These are phyloP conservation scores for Leptodactylus fuscus DNA, from an alignment of 2,113 vertebrate genomes.

Conservation along the genomic window DNA sequence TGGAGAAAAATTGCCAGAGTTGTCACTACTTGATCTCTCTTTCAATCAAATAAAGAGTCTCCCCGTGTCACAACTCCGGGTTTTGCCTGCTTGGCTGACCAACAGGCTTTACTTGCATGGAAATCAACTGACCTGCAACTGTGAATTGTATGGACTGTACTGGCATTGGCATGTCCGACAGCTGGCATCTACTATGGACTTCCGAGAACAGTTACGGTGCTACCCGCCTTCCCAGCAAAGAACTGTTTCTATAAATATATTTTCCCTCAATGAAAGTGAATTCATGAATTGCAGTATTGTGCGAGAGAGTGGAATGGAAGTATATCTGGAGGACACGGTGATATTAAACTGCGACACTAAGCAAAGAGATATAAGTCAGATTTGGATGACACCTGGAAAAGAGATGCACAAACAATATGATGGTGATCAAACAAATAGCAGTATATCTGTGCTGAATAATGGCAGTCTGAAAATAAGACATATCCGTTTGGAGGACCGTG, in stretches of 20 bases:
- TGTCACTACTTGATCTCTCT: constrained; percentile 89
- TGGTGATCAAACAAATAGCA: constrained; percentile 76
- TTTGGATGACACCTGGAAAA: constrained; percentile 85
- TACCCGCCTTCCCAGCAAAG: constrained; percentile 61
- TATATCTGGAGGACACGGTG: constrained; percentile 82
- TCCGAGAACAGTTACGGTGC: constrained; percentile 86
- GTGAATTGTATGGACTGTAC: constrained; percentile 87
- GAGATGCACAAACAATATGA: constrained; percentile 68
- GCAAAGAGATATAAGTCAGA: constrained; percentile 78
- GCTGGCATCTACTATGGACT: constrained; percentile 87
- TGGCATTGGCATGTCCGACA: constrained; percentile 85
- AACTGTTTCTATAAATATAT: constrained; percentile 70
- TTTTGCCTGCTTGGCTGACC: constrained; percentile 87
- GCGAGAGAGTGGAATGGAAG: constrained; percentile 81
- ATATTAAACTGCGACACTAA: constrained; percentile 88
- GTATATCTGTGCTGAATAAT: constrained; percentile 73
- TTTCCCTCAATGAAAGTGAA: constrained; percentile 73
- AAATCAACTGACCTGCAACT: constrained; percentile 87
- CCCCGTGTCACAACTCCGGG: constrained; percentile 79
- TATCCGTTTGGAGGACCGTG: constrained; percentile 81
- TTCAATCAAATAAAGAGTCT: constrained; percentile 86
- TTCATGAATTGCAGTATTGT: constrained; percentile 92
- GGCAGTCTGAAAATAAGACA: constrained; percentile 82
- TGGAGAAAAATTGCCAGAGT: constrained; percentile 78
- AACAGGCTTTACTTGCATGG: constrained; percentile 94